Base-by-base conservation (phyloP, 1,140 invertebrate species). In the Maconellicoccus hirsutus region DNA sequence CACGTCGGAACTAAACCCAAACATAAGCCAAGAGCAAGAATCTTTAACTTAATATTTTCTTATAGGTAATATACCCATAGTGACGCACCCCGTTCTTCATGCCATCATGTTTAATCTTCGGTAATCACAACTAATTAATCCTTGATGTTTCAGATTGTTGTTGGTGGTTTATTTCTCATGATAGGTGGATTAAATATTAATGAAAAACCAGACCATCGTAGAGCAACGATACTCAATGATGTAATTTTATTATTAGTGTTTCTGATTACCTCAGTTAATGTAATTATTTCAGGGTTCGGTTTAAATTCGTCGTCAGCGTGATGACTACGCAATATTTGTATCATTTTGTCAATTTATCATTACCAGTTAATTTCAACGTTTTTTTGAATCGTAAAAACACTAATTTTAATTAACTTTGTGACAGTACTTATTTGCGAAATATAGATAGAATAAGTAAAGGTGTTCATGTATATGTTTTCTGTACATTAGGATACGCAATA, bases 151-250 rank as follows among this genome's bases (percentile, higher is more conserved):
- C 81, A 91, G 89, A 84, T 91, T 72, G 77, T 87, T 74, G 87
- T 91, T 74, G 90, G 89, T 71, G 84, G 91, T 76, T 81, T 91
- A 72, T 90, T 91, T 83, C 84, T 92, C 72, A 81, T 87, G 74
- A 89, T 92, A 78, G 89, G 89, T 70, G 87, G 87, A 72, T 78
- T 92, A 77, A 87, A 92, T 79, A 87, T 92, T 75, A 91, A 91
- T 79, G 84, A 86, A 74, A 79, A 84, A 73, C 79, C 83, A 72
- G 86, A 91, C 77, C 87, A 89, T 76, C 83, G 81, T 3, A 83
- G 86, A 21, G 89, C 89, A 10, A 78, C 86, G 70, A 84, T 91
- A 72, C 82, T 92, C 72, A 92, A 92, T 79, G 89, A 92, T 78
- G 76, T 90, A 72, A 90, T 90, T 73, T 82, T 91, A 59, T 84